These are phyloP conservation scores for Chironomus tepperi DNA, from an alignment of 1,140 invertebrate genomes.

Conservation along the genomic window DNA sequence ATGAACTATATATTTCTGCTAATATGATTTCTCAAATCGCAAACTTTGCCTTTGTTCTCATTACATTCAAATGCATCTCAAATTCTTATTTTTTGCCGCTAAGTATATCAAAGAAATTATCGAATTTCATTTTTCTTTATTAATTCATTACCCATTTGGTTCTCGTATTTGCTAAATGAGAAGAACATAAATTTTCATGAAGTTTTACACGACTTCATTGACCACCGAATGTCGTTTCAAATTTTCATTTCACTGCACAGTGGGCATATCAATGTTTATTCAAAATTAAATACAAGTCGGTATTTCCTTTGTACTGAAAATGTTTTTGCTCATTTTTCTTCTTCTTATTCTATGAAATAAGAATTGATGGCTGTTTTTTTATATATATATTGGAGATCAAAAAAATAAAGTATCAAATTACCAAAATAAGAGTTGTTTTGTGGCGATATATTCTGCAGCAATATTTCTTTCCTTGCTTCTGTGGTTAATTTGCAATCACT, in stretches of 20 bases:
- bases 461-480: too few relatives aligned
- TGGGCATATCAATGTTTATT: background rate
- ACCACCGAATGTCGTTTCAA: slow-evolving; percentile 5
- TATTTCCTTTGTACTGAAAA: background rate
- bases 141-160: slow-evolving; percentile 13
- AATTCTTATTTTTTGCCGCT: background rate
- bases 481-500: too few relatives aligned
- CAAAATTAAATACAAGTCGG: slow-evolving; percentile 3
- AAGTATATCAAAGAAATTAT: background rate
- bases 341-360: background rate
- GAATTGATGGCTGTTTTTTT: background rate
- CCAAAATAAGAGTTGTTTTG: background rate
- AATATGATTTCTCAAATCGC: background rate
- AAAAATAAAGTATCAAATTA: background rate
- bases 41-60: background rate
- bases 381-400: background rate
- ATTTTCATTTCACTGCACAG: slow-evolving; percentile 12
- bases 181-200: slow-evolving; percentile 9
- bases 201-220: slow-evolving; percentile 12
- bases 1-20: background rate
- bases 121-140: slow-evolving; percentile 14
- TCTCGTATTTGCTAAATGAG: background rate
- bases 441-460: background rate
- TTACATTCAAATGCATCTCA: background rate
- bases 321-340: background rate